Evolutionary conservation across 37 sponge, comb jelly and placozoan genomes (phyloP), one percentile per base, ranked within the genome.

Genomic region (Theonella swinhoei): DNA sequence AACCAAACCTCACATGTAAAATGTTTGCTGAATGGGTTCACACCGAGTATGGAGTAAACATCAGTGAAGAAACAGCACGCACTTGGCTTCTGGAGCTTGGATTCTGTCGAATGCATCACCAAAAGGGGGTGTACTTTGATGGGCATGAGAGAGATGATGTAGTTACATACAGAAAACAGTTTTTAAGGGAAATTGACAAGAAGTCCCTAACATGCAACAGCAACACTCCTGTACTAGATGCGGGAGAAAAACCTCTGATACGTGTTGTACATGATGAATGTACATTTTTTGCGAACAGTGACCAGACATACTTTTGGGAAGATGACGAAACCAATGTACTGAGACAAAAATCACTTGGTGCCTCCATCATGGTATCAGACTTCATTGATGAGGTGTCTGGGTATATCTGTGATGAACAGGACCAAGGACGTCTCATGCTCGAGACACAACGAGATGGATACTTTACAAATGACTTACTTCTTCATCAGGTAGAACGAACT

Each of bases 101-200:
- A 42, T 87, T 87, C 42, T 14, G 35, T 29, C 40, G 43, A 9
- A 35, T 19, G 3, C 69, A 64, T 23, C 62, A 61, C 33, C 33
- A 63, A 36, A 84, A 89, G 32, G 80, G 76, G 20, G 65, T 78
- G n/a, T 89, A 78, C 62, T 79, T 84, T 80, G 90, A 83, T 67
- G 90, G 90, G 5, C 90, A 89, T 65, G 85, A 84, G 20, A 40
- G 85, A 39, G 61, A 62, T 14, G 90, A 89, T 68, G 90, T 89
- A 23, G 76, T 79, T 28, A 59, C 72, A 39, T 41, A 88, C 73
- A 72, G 83, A 26, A 38, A 82, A 61, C 36, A 47, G 60, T 88
- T 43, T 47, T 25, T 82, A 5, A 19, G 41, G 23, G 60, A 59
- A 5, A 19, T 82, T 59, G 70, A 76, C 42, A 68, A 22, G 43